Evolutionary conservation across 2,113 vertebrate species (phyloP).

Genomic region (Cettia cetti): DNA sequence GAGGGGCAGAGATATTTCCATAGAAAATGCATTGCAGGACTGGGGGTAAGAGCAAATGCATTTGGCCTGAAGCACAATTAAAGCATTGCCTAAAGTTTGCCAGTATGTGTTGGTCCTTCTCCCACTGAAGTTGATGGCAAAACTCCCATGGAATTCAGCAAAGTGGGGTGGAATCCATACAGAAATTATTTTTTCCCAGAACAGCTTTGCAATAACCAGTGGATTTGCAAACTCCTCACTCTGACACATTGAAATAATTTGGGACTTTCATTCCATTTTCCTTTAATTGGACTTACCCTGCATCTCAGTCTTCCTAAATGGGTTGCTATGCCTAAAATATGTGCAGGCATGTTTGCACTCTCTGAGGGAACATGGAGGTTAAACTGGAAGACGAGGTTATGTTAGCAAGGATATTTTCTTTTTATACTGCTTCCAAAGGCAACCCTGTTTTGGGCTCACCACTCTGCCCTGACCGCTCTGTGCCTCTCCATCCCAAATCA

Average conservation of each 20-base stretch:
- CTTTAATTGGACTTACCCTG: slow-evolving; percentile 48
- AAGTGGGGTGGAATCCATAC: neutral
- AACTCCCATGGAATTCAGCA: slow-evolving; percentile 16
- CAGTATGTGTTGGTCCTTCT: neutral
- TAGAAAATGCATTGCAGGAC: neutral
- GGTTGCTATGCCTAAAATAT: slow-evolving; percentile 36
- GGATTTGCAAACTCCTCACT: slow-evolving; percentile 24
- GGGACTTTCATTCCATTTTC: slow-evolving; percentile 37
- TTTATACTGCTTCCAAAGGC: slow-evolving; percentile 62
- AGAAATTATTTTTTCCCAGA: slow-evolving; percentile 45
- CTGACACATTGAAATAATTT: slow-evolving; percentile 63
- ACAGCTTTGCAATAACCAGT: slow-evolving; percentile 30
- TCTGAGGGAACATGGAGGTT: slow-evolving; percentile 36
- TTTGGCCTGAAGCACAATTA: neutral
- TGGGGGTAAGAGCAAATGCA: neutral
- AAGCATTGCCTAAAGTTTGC: neutral
- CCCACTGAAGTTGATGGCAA: neutral
- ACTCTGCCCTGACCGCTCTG: slow-evolving; percentile 17
- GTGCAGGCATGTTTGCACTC: slow-evolving; percentile 52
- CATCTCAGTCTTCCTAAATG: slow-evolving; percentile 42
- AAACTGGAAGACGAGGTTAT: slow-evolving; percentile 38
- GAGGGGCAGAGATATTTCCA: neutral
- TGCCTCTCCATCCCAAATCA: slow-evolving; percentile 28
- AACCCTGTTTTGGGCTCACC: slow-evolving; percentile 24
- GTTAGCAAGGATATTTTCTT: slow-evolving; percentile 54